Percentiles rank a stretch among this genome's conserved stretches.
Evolutionary conservation across 2,797 vertebrate species (phyloP).

Genomic region (Vespertilio murinus): DNA sequence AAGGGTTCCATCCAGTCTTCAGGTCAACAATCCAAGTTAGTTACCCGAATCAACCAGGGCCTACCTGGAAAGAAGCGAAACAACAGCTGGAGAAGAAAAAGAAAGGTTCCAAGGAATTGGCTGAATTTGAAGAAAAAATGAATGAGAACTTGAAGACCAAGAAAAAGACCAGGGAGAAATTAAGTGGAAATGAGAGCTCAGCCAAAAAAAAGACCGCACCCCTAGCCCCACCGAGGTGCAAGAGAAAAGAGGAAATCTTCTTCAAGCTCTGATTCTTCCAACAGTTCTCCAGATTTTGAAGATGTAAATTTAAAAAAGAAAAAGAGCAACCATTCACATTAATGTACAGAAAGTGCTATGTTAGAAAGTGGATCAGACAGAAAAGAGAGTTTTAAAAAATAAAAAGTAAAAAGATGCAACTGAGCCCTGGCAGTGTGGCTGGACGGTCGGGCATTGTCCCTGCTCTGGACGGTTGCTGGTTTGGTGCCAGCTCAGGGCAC

Average conservation of each 20-base stretch:
- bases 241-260: background rate
- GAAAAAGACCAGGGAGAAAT: background rate
- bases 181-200: background rate
- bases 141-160: background rate
- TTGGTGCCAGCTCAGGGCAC: no score
- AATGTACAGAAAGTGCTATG: background rate
- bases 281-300: background rate
- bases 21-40: background rate
- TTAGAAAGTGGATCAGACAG: background rate
- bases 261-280: background rate
- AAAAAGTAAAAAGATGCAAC: background rate
- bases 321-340: background rate
- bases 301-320: background rate
- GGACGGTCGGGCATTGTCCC: no score
- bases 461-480: no score
- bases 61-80: background rate
- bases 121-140: background rate
- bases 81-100: background rate
- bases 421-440: no score
- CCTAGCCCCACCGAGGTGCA: background rate
- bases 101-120: background rate
- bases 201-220: background rate
- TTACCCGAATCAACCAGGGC: background rate
- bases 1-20: background rate
- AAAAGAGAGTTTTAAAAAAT: background rate